Evolutionary conservation across 2,113 vertebrate species (phyloP).

Genomic region (Clarias batrachus): DNA sequence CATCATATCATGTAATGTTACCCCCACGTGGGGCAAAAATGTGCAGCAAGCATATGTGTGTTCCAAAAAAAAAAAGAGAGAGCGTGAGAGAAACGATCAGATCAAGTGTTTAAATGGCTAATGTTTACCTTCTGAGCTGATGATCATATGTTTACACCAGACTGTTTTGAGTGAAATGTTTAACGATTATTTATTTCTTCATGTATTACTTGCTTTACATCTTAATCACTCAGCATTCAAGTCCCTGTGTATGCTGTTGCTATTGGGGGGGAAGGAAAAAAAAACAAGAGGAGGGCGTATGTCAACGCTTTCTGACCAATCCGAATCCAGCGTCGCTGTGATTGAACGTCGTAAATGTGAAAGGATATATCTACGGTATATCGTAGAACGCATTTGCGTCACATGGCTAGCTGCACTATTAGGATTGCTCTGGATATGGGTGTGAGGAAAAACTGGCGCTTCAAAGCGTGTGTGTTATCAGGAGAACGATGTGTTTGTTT

Average conservation of each 20-base stretch:
- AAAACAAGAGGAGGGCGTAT: background rate
- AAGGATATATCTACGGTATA: background rate
- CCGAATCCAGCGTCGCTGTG: background rate
- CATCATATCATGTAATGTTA: too few species aligned
- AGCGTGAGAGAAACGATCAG: too few species aligned
- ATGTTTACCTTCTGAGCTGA: too few species aligned
- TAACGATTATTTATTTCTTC: too few species aligned
- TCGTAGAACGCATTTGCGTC: background rate
- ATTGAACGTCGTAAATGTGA: background rate
- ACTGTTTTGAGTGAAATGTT: too few species aligned
- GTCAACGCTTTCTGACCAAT: background rate
- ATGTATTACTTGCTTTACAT: too few species aligned
- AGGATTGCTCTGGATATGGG: background rate
- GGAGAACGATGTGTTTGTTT: constrained; percentile 19
- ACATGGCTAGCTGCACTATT: background rate
- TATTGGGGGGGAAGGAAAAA: background rate
- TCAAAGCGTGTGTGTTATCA: background rate
- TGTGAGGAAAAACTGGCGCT: background rate
- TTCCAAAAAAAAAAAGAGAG: too few species aligned
- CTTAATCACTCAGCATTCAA: too few species aligned
- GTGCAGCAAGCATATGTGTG: too few species aligned
- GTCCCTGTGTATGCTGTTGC: background rate
- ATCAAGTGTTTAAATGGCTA: too few species aligned
- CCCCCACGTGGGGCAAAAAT: too few species aligned
- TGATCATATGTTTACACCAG: too few species aligned